These are phyloP conservation scores for Bellardia bayeri DNA, from an alignment of 2,888 invertebrate species.

Conservation along the genomic window DNA sequence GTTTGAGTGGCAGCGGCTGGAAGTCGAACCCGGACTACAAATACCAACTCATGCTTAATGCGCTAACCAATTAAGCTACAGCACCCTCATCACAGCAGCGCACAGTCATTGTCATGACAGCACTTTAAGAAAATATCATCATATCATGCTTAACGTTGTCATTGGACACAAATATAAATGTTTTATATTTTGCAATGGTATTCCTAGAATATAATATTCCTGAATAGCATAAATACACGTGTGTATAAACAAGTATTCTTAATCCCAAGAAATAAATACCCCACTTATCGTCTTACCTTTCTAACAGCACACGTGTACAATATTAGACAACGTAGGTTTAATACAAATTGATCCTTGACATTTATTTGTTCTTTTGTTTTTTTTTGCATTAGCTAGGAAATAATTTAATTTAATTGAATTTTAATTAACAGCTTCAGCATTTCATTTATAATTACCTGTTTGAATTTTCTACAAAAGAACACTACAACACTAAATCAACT, in stretches of 20 bases:
- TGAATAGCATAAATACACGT: not conserved
- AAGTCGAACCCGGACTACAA: no score
- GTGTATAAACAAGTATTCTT: not conserved
- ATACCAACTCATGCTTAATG: no score
- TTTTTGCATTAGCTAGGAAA: not conserved
- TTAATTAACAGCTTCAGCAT: conserved; percentile 19
- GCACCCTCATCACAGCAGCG: not conserved
- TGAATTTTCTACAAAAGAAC: not conserved
- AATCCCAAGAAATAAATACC: not conserved
- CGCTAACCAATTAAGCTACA: no score
- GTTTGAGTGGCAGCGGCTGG: no score
- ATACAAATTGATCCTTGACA: conserved; percentile 12
- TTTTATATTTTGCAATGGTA: not conserved
- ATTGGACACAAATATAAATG: not conserved
- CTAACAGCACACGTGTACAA: not conserved
- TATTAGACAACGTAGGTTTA: not conserved
- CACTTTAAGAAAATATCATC: conserved; percentile 36
- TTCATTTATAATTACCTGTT: not conserved
- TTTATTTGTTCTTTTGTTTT: not conserved
- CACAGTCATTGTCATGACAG: conserved; percentile 35
- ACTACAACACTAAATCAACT: conserved; percentile 49
- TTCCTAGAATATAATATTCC: not conserved
- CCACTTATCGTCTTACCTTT: not conserved
- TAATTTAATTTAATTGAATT: conserved; percentile 32
- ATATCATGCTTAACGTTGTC: conserved; percentile 19